These are phyloP conservation scores for Craterocephalus amniculus DNA, from an alignment of 2,797 vertebrate genomes.

Conservation along the genomic window DNA sequence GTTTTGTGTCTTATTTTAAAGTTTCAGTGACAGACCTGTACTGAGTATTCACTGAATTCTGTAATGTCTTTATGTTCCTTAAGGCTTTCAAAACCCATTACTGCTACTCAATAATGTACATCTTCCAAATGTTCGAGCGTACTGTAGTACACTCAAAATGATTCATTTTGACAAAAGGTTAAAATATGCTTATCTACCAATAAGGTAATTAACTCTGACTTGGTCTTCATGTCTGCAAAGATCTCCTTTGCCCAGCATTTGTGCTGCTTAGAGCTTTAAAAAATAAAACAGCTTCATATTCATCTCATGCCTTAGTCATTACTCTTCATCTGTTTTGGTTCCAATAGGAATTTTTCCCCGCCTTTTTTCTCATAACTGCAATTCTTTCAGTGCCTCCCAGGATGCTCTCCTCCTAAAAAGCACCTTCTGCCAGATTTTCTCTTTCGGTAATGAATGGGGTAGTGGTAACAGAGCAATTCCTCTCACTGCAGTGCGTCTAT, in stretches of 20 bases:
- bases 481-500: slow-evolving; percentile 31
- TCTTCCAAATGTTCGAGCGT: slow-evolving; percentile 25
- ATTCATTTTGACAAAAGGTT: slow-evolving; percentile 41
- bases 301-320: slow-evolving; percentile 52
- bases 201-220: slow-evolving; percentile 57
- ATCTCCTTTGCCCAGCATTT: slow-evolving; percentile 36
- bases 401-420: slow-evolving; percentile 38
- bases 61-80: neutral
- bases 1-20: neutral
- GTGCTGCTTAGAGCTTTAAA: slow-evolving; percentile 44
- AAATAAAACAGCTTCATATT: slow-evolving; percentile 24
- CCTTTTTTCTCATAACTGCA: slow-evolving; percentile 40
- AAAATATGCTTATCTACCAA: slow-evolving; percentile 56
- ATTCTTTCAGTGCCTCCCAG: slow-evolving; percentile 37
- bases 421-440: slow-evolving; percentile 41
- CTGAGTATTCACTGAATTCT: neutral
- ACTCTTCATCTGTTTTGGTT: slow-evolving; percentile 32
- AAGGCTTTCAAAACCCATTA: neutral
- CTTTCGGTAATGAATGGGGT: slow-evolving; percentile 39
- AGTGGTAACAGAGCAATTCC: slow-evolving; percentile 42
- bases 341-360: slow-evolving; percentile 30
- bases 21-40: neutral
- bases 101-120: neutral
- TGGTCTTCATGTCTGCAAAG: slow-evolving; percentile 23
- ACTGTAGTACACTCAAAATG: slow-evolving; percentile 24